phyloP scores from a whole-genome alignment of 2,888 invertebrate genomes.

The Tuta absoluta region DNA sequence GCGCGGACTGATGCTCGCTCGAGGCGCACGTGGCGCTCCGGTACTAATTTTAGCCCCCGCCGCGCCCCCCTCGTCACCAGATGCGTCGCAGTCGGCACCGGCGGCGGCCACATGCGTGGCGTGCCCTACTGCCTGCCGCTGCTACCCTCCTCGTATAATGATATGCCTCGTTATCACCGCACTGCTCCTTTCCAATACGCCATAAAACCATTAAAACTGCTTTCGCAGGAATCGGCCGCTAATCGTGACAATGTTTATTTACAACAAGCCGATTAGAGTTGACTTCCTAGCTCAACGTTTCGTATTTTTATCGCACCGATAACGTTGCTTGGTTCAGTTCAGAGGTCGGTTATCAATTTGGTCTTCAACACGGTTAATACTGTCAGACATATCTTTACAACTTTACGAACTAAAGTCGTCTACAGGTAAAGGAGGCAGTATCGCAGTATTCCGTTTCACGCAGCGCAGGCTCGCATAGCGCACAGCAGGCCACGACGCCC shows the following conservation, averaged over 20 bases:
- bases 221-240: neutral
- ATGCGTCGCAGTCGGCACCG: conserved; percentile 60
- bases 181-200: conserved; percentile 12
- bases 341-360: neutral
- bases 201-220: conserved; percentile 24
- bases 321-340: neutral
- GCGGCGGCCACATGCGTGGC: conserved; percentile 71
- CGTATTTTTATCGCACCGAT: neutral
- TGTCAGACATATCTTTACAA: neutral
- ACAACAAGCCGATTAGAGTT: conserved; percentile 12
- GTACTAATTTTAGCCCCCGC: conserved; percentile 82
- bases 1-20: conserved; percentile 70
- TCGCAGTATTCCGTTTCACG: neutral
- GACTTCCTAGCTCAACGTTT: neutral
- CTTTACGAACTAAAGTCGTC: neutral
- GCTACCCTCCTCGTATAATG: conserved; percentile 70
- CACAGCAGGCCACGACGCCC: conserved; percentile 34
- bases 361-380: neutral
- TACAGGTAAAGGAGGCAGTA: neutral
- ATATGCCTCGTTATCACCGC: conserved; percentile 76
- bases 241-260: neutral
- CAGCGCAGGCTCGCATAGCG: conserved; percentile 27
- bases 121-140: conserved; percentile 68
- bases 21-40: conserved; percentile 78
- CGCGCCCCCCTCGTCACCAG: conserved; percentile 78